phyloP scores from a whole-genome alignment of 2,113 vertebrate genomes.

The Etheostoma cragini region DNA sequence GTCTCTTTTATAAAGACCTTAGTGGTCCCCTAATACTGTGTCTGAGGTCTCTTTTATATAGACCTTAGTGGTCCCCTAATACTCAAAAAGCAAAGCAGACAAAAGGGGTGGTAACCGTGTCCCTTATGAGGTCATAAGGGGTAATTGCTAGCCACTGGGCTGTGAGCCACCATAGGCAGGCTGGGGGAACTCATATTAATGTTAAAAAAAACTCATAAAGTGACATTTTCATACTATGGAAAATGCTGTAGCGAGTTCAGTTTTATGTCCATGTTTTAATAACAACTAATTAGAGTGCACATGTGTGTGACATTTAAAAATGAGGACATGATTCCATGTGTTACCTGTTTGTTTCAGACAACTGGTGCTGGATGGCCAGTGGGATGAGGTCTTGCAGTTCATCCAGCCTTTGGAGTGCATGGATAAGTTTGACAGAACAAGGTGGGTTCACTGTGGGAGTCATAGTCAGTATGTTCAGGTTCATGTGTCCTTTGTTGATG shows the following conservation, averaged over 20 bases:
- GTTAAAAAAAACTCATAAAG: no score
- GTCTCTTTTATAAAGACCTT: no score
- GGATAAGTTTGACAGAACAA: slow-evolving; percentile 99
- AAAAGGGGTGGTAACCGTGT: no score
- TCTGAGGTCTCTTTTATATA: no score
- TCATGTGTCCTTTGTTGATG: neutral
- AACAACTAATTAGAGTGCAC: neutral
- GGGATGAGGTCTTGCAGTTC: slow-evolving; percentile 99
- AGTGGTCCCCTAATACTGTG: no score
- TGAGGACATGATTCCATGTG: neutral
- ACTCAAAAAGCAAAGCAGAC: no score
- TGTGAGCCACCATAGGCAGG: no score
- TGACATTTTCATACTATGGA: neutral
- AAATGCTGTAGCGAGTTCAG: neutral
- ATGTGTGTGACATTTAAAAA: neutral
- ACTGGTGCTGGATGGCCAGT: slow-evolving; percentile 96
- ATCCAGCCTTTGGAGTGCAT: slow-evolving; percentile 98
- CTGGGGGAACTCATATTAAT: no score
- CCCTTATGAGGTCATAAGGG: no score
- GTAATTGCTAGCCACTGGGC: no score
- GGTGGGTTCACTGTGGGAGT: slow-evolving; percentile 74
- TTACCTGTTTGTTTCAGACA: slow-evolving; percentile 84
- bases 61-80: no score
- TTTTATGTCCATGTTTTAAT: no score
- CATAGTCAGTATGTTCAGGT: neutral